A percentile compares a stretch with the other conserved stretches of the same genome.
Conservation (phyloP, 2,113 vertebrate species). For the Phainopepla nitens region DNA sequence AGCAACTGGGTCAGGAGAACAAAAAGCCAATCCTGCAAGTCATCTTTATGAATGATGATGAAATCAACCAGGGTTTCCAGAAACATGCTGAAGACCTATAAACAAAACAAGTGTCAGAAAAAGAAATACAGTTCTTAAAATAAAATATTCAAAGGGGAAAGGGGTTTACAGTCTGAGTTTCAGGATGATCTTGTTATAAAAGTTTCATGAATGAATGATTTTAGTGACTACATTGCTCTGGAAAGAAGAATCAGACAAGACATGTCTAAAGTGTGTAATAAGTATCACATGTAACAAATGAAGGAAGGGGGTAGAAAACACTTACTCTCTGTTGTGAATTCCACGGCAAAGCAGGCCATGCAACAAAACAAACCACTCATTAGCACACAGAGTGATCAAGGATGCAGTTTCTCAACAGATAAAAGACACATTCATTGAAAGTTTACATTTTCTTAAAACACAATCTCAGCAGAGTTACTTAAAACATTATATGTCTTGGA, state of each 20-base stretch:
- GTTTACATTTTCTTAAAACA: neutral
- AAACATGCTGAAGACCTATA: constrained; percentile 98
- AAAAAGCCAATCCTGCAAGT: constrained; percentile 98
- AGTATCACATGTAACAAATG: constrained; percentile 18
- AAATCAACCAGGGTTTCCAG: constrained; percentile 98
- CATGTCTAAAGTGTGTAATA: neutral
- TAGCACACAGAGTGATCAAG: constrained; percentile 71
- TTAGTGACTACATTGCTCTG: constrained; percentile 3
- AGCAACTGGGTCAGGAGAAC: constrained; percentile 95
- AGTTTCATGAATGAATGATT: neutral
- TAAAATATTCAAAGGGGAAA: neutral
- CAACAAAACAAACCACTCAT: constrained; percentile 83
- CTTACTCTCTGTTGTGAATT: constrained; percentile 99
- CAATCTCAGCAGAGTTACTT: neutral
- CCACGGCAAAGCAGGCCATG: constrained; percentile 94
- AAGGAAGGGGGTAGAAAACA: constrained; percentile 66
- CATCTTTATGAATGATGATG: constrained; percentile 92
- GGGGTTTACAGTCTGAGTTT: neutral
- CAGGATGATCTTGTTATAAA: neutral
- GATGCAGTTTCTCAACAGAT: constrained; percentile 65
- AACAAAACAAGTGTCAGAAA: neutral
- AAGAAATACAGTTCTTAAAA: neutral
- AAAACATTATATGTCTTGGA: neutral
- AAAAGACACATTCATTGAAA: constrained; percentile 6
- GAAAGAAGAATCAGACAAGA: neutral